Percentiles rank a stretch among this genome's conserved stretches.
Evolutionary conservation across 2,113 vertebrate genomes (phyloP).

Genomic region (Thomomys bottae): DNA sequence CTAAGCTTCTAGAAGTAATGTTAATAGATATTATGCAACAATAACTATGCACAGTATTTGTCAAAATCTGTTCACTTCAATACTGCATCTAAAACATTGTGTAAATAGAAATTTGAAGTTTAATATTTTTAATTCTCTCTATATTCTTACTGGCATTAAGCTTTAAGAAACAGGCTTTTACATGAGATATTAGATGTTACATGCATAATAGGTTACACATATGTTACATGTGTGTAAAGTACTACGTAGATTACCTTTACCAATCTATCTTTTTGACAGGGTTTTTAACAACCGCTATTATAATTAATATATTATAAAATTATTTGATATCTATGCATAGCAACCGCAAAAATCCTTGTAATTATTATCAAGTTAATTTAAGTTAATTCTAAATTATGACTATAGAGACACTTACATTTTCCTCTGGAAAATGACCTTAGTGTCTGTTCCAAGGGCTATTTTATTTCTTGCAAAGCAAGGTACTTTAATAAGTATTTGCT

Average conservation of each 20-base stretch:
- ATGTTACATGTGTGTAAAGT: not conserved
- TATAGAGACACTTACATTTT: not conserved
- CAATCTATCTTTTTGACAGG: not conserved
- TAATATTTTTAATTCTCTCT: no score
- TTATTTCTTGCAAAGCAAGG: not conserved
- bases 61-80: not conserved
- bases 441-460: not conserved
- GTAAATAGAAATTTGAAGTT: not conserved
- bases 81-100: not conserved
- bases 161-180: not conserved
- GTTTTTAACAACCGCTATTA: not conserved
- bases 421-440: not conserved
- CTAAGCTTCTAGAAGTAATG: not conserved
- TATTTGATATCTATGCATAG: not conserved
- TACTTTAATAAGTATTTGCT: not conserved
- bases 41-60: not conserved
- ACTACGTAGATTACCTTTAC: not conserved
- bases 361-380: constrained; percentile 13
- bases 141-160: not conserved
- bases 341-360: not conserved
- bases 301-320: not conserved
- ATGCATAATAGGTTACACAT: not conserved
- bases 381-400: not conserved
- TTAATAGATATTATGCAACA: not conserved
- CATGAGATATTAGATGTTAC: not conserved